Percentiles rank a stretch among this genome's conserved stretches.
These are phyloP conservation scores for Cephalophus harveyi DNA, from an alignment of 2,113 vertebrate species.

Conservation along the genomic window DNA sequence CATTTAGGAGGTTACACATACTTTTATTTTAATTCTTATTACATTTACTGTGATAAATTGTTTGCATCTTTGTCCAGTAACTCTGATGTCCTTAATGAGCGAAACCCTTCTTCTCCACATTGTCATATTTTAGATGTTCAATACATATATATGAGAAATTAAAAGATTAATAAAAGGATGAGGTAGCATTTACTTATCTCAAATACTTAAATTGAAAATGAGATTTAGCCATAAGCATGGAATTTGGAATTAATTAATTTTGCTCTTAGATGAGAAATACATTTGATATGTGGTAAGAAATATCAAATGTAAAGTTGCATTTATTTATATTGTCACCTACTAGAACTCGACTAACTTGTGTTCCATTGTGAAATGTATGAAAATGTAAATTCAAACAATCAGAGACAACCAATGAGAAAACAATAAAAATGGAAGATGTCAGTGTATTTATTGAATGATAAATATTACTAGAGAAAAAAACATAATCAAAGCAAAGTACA, in stretches of 20 bases:
- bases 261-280: neutral
- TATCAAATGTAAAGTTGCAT: neutral
- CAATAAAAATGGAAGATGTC: neutral
- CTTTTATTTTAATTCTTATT: neutral
- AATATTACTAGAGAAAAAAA: neutral
- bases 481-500: neutral
- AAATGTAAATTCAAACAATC: neutral
- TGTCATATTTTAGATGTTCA: neutral
- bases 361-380: neutral
- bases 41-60: neutral
- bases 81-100: neutral
- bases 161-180: neutral
- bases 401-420: neutral
- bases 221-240: neutral
- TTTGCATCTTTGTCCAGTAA: neutral
- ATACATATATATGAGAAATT: neutral
- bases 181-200: neutral
- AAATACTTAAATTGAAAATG: neutral
- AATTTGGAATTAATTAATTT: neutral
- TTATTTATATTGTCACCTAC: neutral
- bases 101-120: neutral
- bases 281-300: neutral
- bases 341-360: neutral
- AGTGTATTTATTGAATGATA: neutral
- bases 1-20: neutral